Conservation (phyloP, 2,797 vertebrate species). For the Macropodus opercularis region DNA sequence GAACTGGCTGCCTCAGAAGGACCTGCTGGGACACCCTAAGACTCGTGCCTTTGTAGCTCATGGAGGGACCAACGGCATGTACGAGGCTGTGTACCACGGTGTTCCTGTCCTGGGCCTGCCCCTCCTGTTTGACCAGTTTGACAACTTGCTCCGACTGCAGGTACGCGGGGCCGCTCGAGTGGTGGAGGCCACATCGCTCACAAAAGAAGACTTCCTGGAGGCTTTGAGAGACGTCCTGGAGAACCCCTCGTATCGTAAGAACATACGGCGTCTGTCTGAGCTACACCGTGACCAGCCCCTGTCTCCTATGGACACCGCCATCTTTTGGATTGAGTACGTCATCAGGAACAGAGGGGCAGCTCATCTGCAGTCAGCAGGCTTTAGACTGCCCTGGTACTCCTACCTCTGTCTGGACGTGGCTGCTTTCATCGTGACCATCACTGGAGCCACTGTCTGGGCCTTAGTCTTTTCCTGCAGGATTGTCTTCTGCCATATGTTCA, state of each 20-base stretch:
- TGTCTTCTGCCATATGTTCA: conserved; percentile 52
- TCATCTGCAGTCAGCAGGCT: conserved; percentile 59
- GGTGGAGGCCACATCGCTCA: conserved; percentile 58
- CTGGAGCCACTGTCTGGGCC: conserved; percentile 35
- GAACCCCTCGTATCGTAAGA: conserved; percentile 60
- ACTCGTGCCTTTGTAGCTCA: conserved; percentile 77
- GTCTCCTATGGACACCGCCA: conserved; percentile 63
- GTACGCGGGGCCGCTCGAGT: conserved; percentile 65
- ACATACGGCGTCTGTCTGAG: conserved; percentile 65
- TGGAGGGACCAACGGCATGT: conserved; percentile 78
- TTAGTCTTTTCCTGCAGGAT: conserved; percentile 43
- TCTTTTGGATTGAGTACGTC: conserved; percentile 79
- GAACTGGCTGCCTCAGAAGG: conserved; percentile 78
- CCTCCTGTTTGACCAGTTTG: conserved; percentile 77
- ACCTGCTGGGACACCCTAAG: conserved; percentile 79
- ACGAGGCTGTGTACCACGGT: conserved; percentile 77
- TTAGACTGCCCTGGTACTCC: conserved; percentile 71
- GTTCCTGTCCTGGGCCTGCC: conserved; percentile 78
- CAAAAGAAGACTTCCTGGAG: conserved; percentile 59
- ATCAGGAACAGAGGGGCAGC: conserved; percentile 72
- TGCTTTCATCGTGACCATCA: conserved; percentile 33
- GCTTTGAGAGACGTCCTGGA: conserved; percentile 71
- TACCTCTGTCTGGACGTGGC: conserved; percentile 72
- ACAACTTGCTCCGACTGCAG: conserved; percentile 69
- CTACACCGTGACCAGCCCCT: conserved; percentile 63